These are phyloP conservation scores for Cyanistes caeruleus DNA, from an alignment of 2,113 vertebrate species.

Conservation along the genomic window DNA sequence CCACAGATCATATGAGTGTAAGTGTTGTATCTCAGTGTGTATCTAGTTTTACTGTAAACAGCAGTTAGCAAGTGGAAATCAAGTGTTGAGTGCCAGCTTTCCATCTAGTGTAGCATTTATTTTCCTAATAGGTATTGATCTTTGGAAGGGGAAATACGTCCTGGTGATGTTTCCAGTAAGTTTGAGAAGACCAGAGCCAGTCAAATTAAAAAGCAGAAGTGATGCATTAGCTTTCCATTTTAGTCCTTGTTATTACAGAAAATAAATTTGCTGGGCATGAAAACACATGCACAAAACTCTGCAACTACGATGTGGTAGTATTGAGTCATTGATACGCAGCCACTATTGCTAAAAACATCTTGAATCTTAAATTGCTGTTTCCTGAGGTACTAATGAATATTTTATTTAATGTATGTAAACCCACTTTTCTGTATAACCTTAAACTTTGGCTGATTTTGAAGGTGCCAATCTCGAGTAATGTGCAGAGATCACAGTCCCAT, in stretches of 20 bases:
- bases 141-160: background rate
- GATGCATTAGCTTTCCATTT: background rate
- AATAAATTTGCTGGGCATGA: background rate
- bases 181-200: background rate
- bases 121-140: background rate
- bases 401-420: background rate
- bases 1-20: background rate
- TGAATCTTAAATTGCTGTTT: background rate
- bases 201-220: background rate
- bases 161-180: background rate
- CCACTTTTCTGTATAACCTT: background rate
- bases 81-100: background rate
- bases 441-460: background rate
- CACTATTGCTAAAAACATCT: background rate
- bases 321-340: accelerated
- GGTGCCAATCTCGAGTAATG: accelerated
- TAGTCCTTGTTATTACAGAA: background rate
- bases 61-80: background rate
- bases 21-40: background rate
- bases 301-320: background rate
- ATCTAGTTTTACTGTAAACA: background rate
- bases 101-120: background rate
- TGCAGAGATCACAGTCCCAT: background rate
- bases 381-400: background rate
- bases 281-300: background rate